Evolutionary conservation across 2,888 invertebrate species (phyloP), one percentile per base, ranked within the genome.

Genomic region (Pheosia tremula): DNA sequence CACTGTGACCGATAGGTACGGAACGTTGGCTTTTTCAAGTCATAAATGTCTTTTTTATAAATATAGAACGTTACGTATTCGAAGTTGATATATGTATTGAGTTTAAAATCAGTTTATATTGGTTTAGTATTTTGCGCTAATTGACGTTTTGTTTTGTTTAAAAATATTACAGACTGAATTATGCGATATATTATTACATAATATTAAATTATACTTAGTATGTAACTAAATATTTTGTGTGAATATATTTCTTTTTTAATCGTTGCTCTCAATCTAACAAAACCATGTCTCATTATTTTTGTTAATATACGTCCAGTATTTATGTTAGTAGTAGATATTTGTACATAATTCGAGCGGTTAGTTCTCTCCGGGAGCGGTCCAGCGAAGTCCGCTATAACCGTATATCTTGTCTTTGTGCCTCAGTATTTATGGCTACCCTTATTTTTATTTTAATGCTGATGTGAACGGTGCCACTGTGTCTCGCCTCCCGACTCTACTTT

Each of bases 401-500:
- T 93, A 91, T 90, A 93, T 93, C 93, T 93, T 88, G 88, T 88
- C 89, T 91, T 93, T 93, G 93, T 93, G 82, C 76, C 81, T 72
- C 57, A 74, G 80, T 93, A 93, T 93, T 93, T 93, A 93, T 89
- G 87, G 84, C 84, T 81, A 85, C 82, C 88, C 93, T 90, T 92
- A 93, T 93, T 93, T 93, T 93, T 93, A 93, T 93, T 93, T 93
- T 91, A 92, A 93, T 91, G 93, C 92, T 93, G 92, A 93, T 93
- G 90, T 88, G 84, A 80, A 77, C 85, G 93, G 92, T 88, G 93
- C 93, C 93, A 70, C 85, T 68, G 81, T 83, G 93, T 93, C 93
- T 93, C 86, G 89, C 66, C 81, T 71, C 75, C 77, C 79, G 79
- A 81, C 84, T 87, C 87, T 87, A 89, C 86, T 85, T 79, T 80